A percentile compares a stretch with the other conserved stretches of the same genome.
phyloP scores from a whole-genome alignment of 2,113 vertebrate species.

The Tragelaphus strepsiceros region DNA sequence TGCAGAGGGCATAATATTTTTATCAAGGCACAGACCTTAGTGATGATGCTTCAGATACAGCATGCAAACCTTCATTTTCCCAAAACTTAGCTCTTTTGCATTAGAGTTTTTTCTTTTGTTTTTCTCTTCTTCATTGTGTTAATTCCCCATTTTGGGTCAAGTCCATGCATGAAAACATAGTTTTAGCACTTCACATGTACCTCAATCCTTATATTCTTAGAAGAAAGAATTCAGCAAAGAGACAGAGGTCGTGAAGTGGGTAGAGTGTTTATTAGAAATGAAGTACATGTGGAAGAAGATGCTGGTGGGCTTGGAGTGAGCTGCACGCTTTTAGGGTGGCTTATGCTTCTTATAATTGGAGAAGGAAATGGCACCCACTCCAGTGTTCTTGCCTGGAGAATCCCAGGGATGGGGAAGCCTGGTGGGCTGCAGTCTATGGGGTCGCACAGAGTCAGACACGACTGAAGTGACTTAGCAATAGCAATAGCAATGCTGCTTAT shows the following conservation, averaged over 20 bases:
- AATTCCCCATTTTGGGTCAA: neutral
- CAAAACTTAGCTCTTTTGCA: neutral
- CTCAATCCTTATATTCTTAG: neutral
- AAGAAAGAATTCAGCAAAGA: neutral
- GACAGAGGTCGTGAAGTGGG: neutral
- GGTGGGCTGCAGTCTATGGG: too few species aligned
- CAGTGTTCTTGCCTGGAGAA: too few species aligned
- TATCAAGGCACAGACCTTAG: neutral
- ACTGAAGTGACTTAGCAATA: too few species aligned
- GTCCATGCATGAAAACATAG: neutral
- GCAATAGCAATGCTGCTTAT: neutral
- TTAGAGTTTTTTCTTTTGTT: neutral
- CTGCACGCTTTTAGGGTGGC: neutral
- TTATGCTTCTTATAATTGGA: neutral
- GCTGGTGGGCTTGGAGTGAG: neutral
- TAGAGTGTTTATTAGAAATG: neutral
- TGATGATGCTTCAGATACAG: neutral
- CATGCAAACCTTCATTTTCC: neutral
- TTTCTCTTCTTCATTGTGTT: neutral
- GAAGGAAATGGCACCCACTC: too few species aligned
- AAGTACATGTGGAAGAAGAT: neutral
- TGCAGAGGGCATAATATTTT: neutral
- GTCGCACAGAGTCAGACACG: rapidly evolving
- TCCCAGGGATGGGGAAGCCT: too few species aligned
- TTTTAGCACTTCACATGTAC: neutral